phyloP scores from a whole-genome alignment of 2,888 invertebrate species.

The Troides helena region DNA sequence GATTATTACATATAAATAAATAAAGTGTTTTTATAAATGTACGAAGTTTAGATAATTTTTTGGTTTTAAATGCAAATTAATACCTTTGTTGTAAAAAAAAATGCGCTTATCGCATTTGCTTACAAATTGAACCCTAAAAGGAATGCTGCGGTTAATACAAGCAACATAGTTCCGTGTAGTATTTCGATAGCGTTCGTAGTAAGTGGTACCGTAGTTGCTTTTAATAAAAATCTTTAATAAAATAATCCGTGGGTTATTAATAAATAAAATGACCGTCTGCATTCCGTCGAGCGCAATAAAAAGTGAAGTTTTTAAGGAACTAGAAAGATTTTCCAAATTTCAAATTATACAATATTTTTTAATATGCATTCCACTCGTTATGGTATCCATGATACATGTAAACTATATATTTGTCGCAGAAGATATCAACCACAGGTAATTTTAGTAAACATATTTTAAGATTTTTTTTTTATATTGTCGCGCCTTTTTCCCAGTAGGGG shows the following conservation, averaged over 20 bases:
- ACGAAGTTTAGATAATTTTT: not conserved
- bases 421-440: constrained; percentile 58
- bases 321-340: constrained; percentile 56
- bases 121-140: constrained; percentile 1
- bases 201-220: constrained; percentile 8
- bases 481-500: too few species aligned
- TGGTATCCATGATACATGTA: constrained; percentile 64
- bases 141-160: not conserved
- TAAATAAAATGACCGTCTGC: constrained; percentile 32
- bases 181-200: constrained; percentile 33
- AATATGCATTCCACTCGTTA: constrained; percentile 54
- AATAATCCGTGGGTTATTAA: constrained; percentile 9
- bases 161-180: constrained; percentile 33
- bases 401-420: constrained; percentile 67
- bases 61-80: constrained; percentile 1
- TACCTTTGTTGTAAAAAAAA: not conserved
- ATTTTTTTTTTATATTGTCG: too few species aligned
- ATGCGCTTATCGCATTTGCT: constrained; percentile 1
- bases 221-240: constrained; percentile 5
- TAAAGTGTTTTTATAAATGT: not conserved
- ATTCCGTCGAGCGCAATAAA: constrained; percentile 30
- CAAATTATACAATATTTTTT: constrained; percentile 58
- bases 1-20: not conserved
- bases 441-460: not conserved
- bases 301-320: constrained; percentile 39